Conservation (phyloP, 2,797 vertebrate genomes). For the Onychomys arenicola region DNA sequence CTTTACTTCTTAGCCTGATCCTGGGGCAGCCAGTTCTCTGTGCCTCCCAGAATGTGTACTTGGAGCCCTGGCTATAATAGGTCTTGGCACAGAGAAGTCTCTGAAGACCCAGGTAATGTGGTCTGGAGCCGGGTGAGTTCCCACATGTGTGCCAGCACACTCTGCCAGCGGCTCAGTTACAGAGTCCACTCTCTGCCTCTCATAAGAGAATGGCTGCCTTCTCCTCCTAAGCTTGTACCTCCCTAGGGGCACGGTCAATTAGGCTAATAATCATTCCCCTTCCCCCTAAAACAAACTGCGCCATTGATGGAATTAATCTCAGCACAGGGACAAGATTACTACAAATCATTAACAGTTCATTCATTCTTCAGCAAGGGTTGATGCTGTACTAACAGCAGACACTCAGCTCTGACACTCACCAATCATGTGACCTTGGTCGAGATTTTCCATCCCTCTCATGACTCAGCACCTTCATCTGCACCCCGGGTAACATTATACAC, state of each 20-base stretch:
- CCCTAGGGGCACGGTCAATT: not conserved
- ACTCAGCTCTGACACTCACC: not conserved
- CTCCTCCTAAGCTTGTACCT: not conserved
- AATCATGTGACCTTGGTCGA: not conserved
- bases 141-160: not conserved
- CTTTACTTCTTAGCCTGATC: not conserved
- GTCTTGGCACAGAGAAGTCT: not conserved
- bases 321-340: not conserved
- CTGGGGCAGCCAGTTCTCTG: not conserved
- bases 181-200: not conserved
- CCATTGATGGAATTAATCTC: not conserved
- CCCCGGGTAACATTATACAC: not conserved
- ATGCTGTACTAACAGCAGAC: not conserved
- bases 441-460: not conserved
- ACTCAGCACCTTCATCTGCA: conserved; percentile 42
- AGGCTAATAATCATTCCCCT: not conserved
- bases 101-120: conserved; percentile 6
- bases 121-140: not conserved
- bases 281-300: conserved; percentile 30
- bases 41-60: conserved; percentile 27
- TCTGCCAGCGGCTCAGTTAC: not conserved
- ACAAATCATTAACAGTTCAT: not conserved
- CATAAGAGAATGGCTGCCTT: conserved; percentile 16
- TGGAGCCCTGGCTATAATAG: not conserved
- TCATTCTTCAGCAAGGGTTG: not conserved